These are phyloP conservation scores for Petroica traversi DNA, from an alignment of 2,113 vertebrate species.

Conservation along the genomic window DNA sequence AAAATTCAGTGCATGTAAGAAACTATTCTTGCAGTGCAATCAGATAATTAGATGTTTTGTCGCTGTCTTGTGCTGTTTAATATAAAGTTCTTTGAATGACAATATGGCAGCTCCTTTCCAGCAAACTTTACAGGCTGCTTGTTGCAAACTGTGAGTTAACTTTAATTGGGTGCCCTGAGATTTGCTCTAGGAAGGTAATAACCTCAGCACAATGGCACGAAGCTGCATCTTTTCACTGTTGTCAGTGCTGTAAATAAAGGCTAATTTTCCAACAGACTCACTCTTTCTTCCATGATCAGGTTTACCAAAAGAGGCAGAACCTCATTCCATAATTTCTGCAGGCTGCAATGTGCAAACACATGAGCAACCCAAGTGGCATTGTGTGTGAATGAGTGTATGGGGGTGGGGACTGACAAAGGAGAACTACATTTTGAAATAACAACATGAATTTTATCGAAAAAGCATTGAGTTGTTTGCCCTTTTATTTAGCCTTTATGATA, in stretches of 20 bases:
- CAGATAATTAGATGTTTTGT: constrained; percentile 61
- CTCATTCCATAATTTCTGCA: not conserved
- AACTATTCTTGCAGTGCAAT: constrained; percentile 37
- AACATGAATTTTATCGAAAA: constrained; percentile 37
- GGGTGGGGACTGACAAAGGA: not conserved
- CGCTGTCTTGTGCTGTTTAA: not conserved
- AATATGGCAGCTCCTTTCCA: constrained; percentile 37
- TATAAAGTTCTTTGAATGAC: constrained; percentile 50
- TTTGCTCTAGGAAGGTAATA: constrained; percentile 49
- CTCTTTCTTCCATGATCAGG: not conserved
- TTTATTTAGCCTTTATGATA: constrained; percentile 46
- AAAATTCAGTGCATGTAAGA: constrained; percentile 28
- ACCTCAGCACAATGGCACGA: constrained; percentile 8
- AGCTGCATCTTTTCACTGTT: constrained; percentile 20
- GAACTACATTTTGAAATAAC: constrained; percentile 19
- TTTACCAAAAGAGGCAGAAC: not conserved
- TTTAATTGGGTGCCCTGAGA: constrained; percentile 73
- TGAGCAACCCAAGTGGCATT: not conserved
- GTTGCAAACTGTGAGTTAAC: constrained; percentile 59
- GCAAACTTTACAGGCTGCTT: constrained; percentile 62
- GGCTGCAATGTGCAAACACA: not conserved
- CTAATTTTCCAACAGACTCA: constrained; percentile 7
- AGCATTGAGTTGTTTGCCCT: constrained; percentile 24
- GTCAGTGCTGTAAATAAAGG: constrained; percentile 50
- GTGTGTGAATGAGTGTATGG: not conserved